These are phyloP conservation scores for Malacoctenus gilli DNA, from an alignment of 2,797 vertebrate genomes.

Conservation along the genomic window DNA sequence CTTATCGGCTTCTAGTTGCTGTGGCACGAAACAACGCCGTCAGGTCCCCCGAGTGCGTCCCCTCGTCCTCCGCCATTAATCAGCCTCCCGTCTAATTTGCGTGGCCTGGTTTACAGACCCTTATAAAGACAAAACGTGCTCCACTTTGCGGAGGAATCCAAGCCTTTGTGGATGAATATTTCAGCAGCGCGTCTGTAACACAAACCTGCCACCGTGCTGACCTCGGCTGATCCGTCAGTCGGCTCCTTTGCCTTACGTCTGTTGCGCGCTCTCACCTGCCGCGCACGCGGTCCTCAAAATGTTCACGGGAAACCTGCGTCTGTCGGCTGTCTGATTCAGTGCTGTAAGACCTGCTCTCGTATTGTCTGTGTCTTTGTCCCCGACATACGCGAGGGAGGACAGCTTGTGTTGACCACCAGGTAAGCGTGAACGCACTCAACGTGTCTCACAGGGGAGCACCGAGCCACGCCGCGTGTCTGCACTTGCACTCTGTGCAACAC, in stretches of 20 bases:
- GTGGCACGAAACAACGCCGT: too few relatives aligned
- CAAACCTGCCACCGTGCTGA: conserved; percentile 17
- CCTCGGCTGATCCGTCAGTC: too few relatives aligned
- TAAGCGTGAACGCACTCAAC: conserved; percentile 36
- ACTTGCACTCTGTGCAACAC: conserved; percentile 7
- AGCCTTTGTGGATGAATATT: conserved; percentile 40
- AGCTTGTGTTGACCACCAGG: conserved; percentile 22
- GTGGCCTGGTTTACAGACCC: conserved; percentile 15
- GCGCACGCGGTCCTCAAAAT: too few relatives aligned
- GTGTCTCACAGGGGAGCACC: conserved; percentile 29
- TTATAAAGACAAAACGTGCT: conserved; percentile 15
- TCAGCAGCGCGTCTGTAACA: conserved; percentile 29
- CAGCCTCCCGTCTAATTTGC: too few relatives aligned
- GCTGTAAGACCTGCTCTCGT: too few relatives aligned
- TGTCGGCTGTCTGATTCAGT: too few relatives aligned
- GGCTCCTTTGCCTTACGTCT: too few relatives aligned
- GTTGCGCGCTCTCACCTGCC: too few relatives aligned
- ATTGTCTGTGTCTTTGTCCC: conserved; percentile 41
- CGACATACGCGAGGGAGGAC: conserved; percentile 32
- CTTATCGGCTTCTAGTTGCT: too few relatives aligned
- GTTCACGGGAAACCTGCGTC: too few relatives aligned
- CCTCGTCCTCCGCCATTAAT: conserved; percentile 3
- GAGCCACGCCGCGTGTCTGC: conserved; percentile 3
- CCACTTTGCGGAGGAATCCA: conserved; percentile 26
- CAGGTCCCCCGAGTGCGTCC: too few relatives aligned